Conservation (phyloP, 2,797 vertebrate genomes). For the Mormyrops attenuatus region DNA sequence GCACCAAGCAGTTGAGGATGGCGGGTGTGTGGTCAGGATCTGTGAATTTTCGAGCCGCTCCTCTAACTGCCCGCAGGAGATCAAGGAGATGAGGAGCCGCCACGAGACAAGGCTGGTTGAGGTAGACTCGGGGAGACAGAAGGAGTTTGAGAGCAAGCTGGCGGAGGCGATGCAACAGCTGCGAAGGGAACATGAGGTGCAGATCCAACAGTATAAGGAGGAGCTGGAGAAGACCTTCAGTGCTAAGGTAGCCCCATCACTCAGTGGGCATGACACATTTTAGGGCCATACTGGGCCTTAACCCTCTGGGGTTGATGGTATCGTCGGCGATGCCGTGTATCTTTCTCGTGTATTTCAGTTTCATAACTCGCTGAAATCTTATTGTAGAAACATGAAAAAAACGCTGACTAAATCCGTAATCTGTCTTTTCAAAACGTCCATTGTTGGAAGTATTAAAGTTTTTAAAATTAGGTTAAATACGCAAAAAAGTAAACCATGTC, state of each 20-base stretch:
- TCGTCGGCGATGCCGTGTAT: too few species aligned
- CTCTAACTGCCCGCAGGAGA: slow-evolving; percentile 53
- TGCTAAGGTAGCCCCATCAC: slow-evolving; percentile 60
- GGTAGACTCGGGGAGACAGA: slow-evolving; percentile 56
- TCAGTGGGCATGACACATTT: background rate
- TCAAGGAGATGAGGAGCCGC: slow-evolving; percentile 57
- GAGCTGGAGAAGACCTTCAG: slow-evolving; percentile 64
- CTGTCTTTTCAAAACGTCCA: too few species aligned
- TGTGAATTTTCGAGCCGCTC: too few species aligned
- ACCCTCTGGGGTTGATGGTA: too few species aligned
- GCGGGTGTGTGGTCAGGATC: background rate
- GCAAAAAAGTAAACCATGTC: too few species aligned
- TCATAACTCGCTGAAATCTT: too few species aligned
- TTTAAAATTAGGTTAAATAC: too few species aligned
- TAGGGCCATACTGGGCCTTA: background rate
- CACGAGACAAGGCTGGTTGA: slow-evolving; percentile 66
- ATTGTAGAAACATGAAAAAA: too few species aligned
- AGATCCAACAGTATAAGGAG: slow-evolving; percentile 71
- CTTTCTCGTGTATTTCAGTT: too few species aligned
- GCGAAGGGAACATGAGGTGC: slow-evolving; percentile 62
- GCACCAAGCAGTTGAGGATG: background rate
- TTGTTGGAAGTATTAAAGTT: too few species aligned
- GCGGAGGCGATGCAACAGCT: slow-evolving; percentile 62
- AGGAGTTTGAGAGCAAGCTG: slow-evolving; percentile 69
- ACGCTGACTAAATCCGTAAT: too few species aligned